Base-by-base conservation (phyloP, 2,113 vertebrate species). In the Gambusia affinis region DNA sequence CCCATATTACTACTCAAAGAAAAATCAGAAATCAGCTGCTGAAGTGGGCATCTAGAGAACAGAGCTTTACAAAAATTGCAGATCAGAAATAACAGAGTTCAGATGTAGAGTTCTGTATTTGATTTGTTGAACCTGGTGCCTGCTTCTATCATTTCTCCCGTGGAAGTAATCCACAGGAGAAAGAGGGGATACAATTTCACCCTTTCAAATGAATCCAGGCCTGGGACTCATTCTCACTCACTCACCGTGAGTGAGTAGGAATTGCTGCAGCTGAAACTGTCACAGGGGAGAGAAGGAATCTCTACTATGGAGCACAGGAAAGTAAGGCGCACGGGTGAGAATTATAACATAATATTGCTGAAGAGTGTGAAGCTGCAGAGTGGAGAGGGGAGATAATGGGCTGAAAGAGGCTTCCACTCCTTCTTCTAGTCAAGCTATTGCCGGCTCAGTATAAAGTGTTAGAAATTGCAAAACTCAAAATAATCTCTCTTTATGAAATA, bases 381-480 rank as follows among this genome's bases (percentile, higher is more conserved):
- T 82, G 80, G 66, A 79, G 84, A 71, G 74, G 63, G 42, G 80
- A 84, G 85, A 92, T 87, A 88, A 87, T 77, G 76, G 78, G 57
- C 72, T 75, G 72, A 3, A 57, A 57, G 71, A 73, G 75, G 73
- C 79, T 64, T 79, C 74, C 64, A 75, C 64, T 44, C 76, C 60
- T 81, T 60, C 24, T 76, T 67, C 61, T 39, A 62, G 60, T 67
- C 64, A 31, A 81, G 77, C 64, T 44, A 51, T 15, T 27, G 75
- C 81, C 62, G 70, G 73, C 65, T 83, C 75, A 74, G 57, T 8
- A n/a, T 33, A 57, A 64, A 61, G 75, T 60, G 66, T 79, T 67
- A 72, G 66, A 0, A 8, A 73, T 73, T 27, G 67, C 54, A 71
- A 71, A 75, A 63, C 42, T 22, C 22, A 5, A 28, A 72, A 72